Conservation (phyloP, 2,797 vertebrate genomes). For the Selene dorsalis region DNA sequence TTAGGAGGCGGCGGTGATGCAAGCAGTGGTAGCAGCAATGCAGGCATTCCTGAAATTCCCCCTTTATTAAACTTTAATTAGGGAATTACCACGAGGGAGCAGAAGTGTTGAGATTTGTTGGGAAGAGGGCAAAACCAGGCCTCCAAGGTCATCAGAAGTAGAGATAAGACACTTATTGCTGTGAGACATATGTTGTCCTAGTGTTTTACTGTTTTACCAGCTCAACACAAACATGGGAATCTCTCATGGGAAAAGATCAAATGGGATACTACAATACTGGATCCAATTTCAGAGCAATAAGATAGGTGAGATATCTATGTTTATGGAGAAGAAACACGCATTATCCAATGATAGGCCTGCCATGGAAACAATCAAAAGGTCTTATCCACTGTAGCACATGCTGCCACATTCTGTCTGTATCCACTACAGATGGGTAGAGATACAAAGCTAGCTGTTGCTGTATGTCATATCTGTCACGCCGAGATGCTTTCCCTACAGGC, state of each 20-base stretch:
- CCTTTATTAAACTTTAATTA: conserved; percentile 80
- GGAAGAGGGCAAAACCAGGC: conserved; percentile 51
- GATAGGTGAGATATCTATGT: conserved; percentile 67
- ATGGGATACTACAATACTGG: conserved; percentile 50
- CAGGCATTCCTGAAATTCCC: conserved; percentile 76
- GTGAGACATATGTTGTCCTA: conserved; percentile 62
- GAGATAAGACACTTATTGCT: conserved; percentile 65
- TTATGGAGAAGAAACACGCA: conserved; percentile 71
- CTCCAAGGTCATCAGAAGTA: conserved; percentile 58
- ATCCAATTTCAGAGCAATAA: conserved; percentile 78
- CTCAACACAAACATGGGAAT: conserved; percentile 61
- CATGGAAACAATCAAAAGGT: conserved; percentile 65
- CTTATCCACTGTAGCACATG: conserved; percentile 54
- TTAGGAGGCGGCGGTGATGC: conserved; percentile 15
- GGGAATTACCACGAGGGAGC: conserved; percentile 67
- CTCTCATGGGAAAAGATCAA: conserved; percentile 75
- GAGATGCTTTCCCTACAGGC: conserved; percentile 48
- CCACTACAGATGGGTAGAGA: conserved; percentile 36
- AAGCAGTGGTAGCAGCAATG: conserved; percentile 41
- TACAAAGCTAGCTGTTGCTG: conserved; percentile 49
- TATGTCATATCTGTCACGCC: conserved; percentile 53
- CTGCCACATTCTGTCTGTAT: conserved; percentile 42
- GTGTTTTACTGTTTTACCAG: conserved; percentile 63
- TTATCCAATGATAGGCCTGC: conserved; percentile 66
- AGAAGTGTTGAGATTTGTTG: conserved; percentile 56